A percentile compares a stretch with the other conserved stretches of the same genome.
phyloP scores from a whole-genome alignment of 2,888 invertebrate species.

The Hirtodrosophila histrioides region DNA sequence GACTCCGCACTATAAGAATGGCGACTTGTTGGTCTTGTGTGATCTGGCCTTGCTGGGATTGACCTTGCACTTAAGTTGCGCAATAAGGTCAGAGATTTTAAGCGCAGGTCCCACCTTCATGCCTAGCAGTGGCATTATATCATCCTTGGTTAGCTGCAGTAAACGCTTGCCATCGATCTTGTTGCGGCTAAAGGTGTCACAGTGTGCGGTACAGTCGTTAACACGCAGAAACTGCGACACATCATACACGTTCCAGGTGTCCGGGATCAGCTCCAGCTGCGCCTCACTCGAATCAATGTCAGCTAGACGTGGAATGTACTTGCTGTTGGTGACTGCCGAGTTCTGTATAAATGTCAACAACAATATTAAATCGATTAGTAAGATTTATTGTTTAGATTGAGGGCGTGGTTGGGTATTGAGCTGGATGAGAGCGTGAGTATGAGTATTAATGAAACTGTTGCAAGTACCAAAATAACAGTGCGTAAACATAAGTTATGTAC shows the following conservation, averaged over 20 bases:
- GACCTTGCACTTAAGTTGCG: constrained; percentile 92
- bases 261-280: constrained; percentile 85
- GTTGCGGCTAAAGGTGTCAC: constrained; percentile 88
- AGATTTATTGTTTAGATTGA: background rate
- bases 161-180: constrained; percentile 93
- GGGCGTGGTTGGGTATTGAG: constrained; percentile 20
- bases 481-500: constrained; percentile 68
- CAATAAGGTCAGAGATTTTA: constrained; percentile 96
- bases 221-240: constrained; percentile 95
- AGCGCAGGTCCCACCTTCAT: constrained; percentile 98
- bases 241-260: constrained; percentile 92
- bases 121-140: constrained; percentile 94
- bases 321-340: constrained; percentile 85
- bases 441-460: constrained; percentile 37
- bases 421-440: constrained; percentile 8
- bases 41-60: constrained; percentile 83
- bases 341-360: constrained; percentile 65
- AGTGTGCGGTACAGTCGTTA: constrained; percentile 92
- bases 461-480: constrained; percentile 80
- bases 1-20: constrained; percentile 86
- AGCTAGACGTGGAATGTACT: constrained; percentile 86
- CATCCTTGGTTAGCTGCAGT: constrained; percentile 93
- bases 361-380: background rate
- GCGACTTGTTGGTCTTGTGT: constrained; percentile 87
- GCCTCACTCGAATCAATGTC: constrained; percentile 80